A percentile compares a stretch with the other conserved stretches of the same genome.
Evolutionary conservation across 2,113 vertebrate genomes (phyloP).

Genomic region (Triplophysa dalaica): DNA sequence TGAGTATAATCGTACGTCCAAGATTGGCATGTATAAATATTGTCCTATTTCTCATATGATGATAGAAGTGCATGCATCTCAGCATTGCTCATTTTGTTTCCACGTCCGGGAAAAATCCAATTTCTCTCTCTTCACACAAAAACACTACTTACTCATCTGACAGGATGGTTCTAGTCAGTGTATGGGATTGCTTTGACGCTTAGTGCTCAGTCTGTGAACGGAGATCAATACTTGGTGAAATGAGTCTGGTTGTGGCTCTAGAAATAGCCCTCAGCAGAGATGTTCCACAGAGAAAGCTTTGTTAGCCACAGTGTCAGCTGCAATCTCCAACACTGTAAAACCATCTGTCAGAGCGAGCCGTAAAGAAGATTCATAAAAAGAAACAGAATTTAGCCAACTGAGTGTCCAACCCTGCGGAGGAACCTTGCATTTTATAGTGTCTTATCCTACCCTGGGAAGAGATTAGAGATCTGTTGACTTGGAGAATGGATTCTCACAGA

Average conservation of each 20-base stretch:
- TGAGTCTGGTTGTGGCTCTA: constrained; percentile 59
- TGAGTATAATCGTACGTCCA: too few relatives aligned
- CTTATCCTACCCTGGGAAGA: not conserved
- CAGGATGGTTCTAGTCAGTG: constrained; percentile 55
- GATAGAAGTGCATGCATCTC: not conserved
- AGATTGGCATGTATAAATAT: constrained; percentile 1
- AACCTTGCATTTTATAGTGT: constrained; percentile 28
- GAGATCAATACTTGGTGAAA: constrained; percentile 63
- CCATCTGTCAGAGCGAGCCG: constrained; percentile 10
- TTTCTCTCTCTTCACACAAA: constrained; percentile 39
- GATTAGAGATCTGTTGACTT: not conserved
- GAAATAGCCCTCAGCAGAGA: constrained; percentile 48
- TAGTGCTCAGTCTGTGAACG: constrained; percentile 39
- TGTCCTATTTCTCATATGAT: not conserved
- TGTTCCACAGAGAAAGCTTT: constrained; percentile 33
- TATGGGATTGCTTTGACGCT: constrained; percentile 47
- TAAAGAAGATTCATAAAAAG: constrained; percentile 31
- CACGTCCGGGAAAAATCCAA: constrained; percentile 41
- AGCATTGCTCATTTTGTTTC: not conserved
- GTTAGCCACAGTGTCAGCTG: constrained; percentile 35
- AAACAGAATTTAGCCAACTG: not conserved
- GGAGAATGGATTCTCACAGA: not conserved
- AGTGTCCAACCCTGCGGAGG: constrained; percentile 27
- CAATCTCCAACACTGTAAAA: constrained; percentile 25
- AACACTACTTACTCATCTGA: constrained; percentile 40